phyloP scores from a whole-genome alignment of 2,797 vertebrate species.

The Ctenochaetus hawaiiensis region DNA sequence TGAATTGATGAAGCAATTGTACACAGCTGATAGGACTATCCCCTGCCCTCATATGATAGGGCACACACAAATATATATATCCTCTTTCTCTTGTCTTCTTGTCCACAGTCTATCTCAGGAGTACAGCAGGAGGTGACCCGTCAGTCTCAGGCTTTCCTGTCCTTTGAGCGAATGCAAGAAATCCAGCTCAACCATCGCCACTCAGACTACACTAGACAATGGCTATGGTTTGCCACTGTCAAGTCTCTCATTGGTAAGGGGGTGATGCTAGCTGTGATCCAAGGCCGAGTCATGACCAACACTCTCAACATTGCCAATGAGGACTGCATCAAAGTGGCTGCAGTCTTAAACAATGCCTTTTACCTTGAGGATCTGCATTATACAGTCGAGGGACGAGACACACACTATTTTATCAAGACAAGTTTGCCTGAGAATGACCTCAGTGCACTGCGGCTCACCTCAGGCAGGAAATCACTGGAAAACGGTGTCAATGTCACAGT shows the following conservation, averaged over 20 bases:
- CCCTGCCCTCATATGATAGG: too few relatives aligned
- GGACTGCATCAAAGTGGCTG: slow-evolving; percentile 99
- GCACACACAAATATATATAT: not conserved
- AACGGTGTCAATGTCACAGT: slow-evolving; percentile 98
- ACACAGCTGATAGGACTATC: too few relatives aligned
- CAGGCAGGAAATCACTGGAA: slow-evolving; percentile 94
- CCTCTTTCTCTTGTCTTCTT: slow-evolving; percentile 18
- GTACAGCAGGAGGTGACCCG: slow-evolving; percentile 96
- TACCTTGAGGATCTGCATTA: slow-evolving; percentile 98
- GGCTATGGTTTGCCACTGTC: slow-evolving; percentile 97
- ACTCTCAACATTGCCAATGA: slow-evolving; percentile 98
- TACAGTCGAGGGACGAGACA: slow-evolving; percentile 95
- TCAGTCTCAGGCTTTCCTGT: slow-evolving; percentile 94
- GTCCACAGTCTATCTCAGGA: slow-evolving; percentile 93
- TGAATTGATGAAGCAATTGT: too few relatives aligned
- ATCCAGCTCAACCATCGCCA: slow-evolving; percentile 91
- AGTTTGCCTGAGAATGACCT: slow-evolving; percentile 96
- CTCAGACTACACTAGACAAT: slow-evolving; percentile 87
- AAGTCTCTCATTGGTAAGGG: slow-evolving; percentile 97
- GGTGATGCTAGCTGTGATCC: slow-evolving; percentile 96
- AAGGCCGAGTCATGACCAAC: slow-evolving; percentile 96
- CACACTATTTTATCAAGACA: slow-evolving; percentile 98
- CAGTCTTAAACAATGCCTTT: slow-evolving; percentile 96
- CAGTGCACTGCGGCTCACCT: slow-evolving; percentile 92
- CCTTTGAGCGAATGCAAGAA: slow-evolving; percentile 96